A percentile compares a stretch with the other conserved stretches of the same genome.
phyloP scores from a whole-genome alignment of 2,888 invertebrate species.

The Axea sp. region DNA sequence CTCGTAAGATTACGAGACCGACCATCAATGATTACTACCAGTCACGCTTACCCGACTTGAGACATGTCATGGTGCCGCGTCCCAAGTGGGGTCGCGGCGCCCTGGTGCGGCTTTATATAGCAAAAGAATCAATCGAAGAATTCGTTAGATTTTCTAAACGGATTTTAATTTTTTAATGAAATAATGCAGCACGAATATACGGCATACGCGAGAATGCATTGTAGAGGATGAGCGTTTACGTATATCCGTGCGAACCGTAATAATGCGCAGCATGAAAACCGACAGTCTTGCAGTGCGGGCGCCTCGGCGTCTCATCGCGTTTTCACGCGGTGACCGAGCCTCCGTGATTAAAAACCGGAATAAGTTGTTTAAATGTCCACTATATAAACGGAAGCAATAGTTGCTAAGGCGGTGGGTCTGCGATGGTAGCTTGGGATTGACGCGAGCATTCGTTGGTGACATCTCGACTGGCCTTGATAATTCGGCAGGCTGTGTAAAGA shows the following conservation, averaged over 20 bases:
- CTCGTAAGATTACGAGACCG: constrained; percentile 2
- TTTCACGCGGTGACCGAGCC: constrained; percentile 78
- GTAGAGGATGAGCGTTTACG: constrained; percentile 68
- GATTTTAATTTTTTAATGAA: constrained; percentile 80
- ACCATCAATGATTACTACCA: constrained; percentile 11
- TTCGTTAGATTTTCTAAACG: constrained; percentile 76
- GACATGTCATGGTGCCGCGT: constrained; percentile 28
- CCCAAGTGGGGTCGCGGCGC: constrained; percentile 18
- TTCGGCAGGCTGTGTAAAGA: not conserved
- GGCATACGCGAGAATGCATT: constrained; percentile 65
- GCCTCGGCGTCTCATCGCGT: constrained; percentile 77
- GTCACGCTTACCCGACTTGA: constrained; percentile 39
- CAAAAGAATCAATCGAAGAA: constrained; percentile 67
- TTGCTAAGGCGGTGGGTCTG: constrained; percentile 75
- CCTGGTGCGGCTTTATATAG: constrained; percentile 73
- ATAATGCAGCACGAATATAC: constrained; percentile 77
- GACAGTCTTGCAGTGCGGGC: constrained; percentile 80
- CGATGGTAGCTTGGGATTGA: constrained; percentile 28
- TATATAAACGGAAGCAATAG: constrained; percentile 79
- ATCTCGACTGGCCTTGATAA: constrained; percentile 13
- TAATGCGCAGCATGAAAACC: constrained; percentile 79
- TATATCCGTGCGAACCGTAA: constrained; percentile 78
- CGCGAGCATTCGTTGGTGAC: constrained; percentile 6
- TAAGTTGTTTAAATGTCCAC: constrained; percentile 80
- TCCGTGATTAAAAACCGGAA: constrained; percentile 80